Base-by-base conservation (phyloP, 2,797 vertebrate genomes). In the Halcyon badia region DNA sequence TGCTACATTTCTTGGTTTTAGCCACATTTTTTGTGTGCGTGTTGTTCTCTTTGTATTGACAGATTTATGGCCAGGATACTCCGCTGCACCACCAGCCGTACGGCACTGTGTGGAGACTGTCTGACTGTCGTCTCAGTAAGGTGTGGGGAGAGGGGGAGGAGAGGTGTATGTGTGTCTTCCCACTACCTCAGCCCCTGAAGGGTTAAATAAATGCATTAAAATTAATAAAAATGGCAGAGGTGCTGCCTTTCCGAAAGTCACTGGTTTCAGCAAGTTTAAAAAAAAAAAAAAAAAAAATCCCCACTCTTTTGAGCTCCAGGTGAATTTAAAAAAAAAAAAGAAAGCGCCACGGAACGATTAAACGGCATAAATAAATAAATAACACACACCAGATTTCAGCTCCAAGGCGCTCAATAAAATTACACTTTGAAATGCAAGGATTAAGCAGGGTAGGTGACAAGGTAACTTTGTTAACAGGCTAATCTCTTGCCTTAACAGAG, bases 1-100 rank as follows among this genome's bases (percentile, higher is more conserved):
- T 92, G 96, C 96, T 96, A 75, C 96, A 97, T 98, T 97, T 98
- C 97, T 98, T 95, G 97, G 97, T 94, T 98, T 97, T 97, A 97
- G 93, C 94, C 85, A 51, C 97, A 96, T 97, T 97, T 98, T 97
- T 96, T 96, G 79, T 92, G 94, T 94, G 96, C 28, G 89, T 82
- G 96, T 94, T 96, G 97, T 96, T 97, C 97, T 96, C 97, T 97
- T 97, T 97, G 96, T 96, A 97, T 97, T 97, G 97, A 96, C 96
- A 97, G 97, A 98, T 98, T 98, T 98, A 98, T 95, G 94, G 93
- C 62, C 80, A 60, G 85, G 97, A 97, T 96, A 97, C 41, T 93
- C 95, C 1, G 11, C 83, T 94, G 87, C 90, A 73, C 49, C 91
- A 85, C 64, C 91, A 91, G 93, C 87, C 20, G 28, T 73, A 71